Evolutionary conservation across 2,797 vertebrate species (phyloP), one percentile per base, ranked within the genome.

Genomic region (Nothura maculosa): DNA sequence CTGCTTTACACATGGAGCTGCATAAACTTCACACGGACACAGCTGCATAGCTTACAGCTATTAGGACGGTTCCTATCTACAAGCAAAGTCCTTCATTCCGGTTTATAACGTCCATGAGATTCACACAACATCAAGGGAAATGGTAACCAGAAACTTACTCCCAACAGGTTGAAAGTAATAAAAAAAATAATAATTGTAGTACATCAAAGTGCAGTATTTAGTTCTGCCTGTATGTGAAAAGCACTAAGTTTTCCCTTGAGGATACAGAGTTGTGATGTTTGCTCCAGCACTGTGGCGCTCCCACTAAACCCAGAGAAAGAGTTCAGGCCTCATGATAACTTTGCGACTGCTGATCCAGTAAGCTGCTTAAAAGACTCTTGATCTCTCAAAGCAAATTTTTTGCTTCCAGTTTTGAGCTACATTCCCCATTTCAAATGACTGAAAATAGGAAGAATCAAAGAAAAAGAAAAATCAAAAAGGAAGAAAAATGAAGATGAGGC

Each of bases 281-380:
- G 93, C 92, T 93, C 82, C 92, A 87, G 91, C 85, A 92, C 92
- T 85, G 67, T 60, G 57, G 85, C 85, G 89, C 93, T 91, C 88
- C 87, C 21, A n/a, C 93, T 97, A 97, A 97, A 96, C 66, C 87
- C 72, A 92, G 0, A 91, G 91, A 96, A 96, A 78, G 87, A 94
- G 96, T 97, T 96, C 93, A 96, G 81, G 88, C 92, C 92, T 94
- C 92, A 88, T 79, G 93, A 94, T 96, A 97, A 96, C 91, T 97
- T 97, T 92, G 91, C 86, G 88, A 95, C 78, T 94, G 96, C 97
- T 96, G 96, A 96, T 96, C 96, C 96, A 94, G 80, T 97, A 97
- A 97, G 94, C 96, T 5, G 92, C 95, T 96, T 97, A 94, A 95
- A 93, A 95, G 93, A 89, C 93, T 91, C 96, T 96, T 97, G 97